These are phyloP conservation scores for Gonocerus acuteangulatus DNA, from an alignment of 2,888 invertebrate genomes.

Conservation along the genomic window DNA sequence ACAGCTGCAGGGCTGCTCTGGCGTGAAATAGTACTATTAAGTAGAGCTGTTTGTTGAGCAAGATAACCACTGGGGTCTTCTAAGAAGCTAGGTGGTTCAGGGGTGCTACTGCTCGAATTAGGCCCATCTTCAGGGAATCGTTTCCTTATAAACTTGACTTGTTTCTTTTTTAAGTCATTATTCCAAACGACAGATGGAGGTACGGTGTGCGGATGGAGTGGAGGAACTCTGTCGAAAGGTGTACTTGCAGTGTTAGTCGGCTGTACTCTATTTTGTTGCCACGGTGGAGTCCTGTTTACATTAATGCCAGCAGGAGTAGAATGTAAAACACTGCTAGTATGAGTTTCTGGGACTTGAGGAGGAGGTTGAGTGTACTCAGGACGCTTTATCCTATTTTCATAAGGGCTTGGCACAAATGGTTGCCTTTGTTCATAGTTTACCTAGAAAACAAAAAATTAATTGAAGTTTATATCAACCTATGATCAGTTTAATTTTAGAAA, in stretches of 20 bases:
- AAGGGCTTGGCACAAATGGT: background rate
- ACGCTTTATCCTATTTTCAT: conserved; percentile 3
- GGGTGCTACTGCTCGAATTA: conserved; percentile 53
- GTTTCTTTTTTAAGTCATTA: conserved; percentile 50
- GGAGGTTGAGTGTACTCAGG: conserved; percentile 11
- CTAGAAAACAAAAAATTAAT: background rate
- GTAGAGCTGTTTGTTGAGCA: conserved; percentile 78
- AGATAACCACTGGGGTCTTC: conserved; percentile 87
- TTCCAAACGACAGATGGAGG: conserved; percentile 50
- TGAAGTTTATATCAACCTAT: no score
- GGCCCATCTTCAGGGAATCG: conserved; percentile 53
- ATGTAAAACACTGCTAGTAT: background rate
- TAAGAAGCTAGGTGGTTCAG: conserved; percentile 66
- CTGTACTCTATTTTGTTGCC: conserved; percentile 35
- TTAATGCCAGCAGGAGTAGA: conserved; percentile 7
- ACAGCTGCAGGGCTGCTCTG: conserved; percentile 32
- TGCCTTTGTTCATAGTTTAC: conserved; percentile 17
- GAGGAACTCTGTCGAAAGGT: conserved; percentile 60
- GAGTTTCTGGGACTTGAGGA: background rate
- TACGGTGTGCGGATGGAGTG: conserved; percentile 48
- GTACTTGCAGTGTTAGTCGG: conserved; percentile 6
- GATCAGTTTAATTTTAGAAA: no score
- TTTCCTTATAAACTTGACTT: conserved; percentile 40
- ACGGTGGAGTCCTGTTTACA: conserved; percentile 36
- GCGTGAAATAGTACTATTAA: conserved; percentile 69